Evolutionary conservation across 2,888 invertebrate species (phyloP).

Genomic region (Andrena flavipes): DNA sequence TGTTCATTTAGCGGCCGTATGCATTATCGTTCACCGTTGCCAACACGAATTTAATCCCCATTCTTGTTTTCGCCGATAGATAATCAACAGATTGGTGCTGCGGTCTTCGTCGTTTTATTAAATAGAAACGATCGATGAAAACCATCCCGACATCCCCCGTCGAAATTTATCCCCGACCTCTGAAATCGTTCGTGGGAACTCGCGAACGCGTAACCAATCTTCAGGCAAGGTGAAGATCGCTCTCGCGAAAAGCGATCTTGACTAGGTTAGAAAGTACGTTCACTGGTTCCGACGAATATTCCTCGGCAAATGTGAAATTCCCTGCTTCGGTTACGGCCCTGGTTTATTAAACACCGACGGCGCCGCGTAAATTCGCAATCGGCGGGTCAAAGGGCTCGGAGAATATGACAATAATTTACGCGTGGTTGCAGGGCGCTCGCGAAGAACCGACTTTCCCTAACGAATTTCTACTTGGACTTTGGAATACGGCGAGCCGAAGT

Average conservation of each 20-base stretch:
- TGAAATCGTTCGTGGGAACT: background rate
- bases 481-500: background rate
- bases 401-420: constrained; percentile 10
- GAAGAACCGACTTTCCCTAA: background rate
- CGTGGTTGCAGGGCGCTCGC: background rate
- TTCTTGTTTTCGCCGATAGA: background rate
- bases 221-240: background rate
- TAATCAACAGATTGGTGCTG: background rate
- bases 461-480: background rate
- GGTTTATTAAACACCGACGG: background rate
- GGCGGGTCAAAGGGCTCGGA: background rate
- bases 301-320: background rate
- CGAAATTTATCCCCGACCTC: too few species aligned
- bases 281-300: background rate
- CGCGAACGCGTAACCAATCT: background rate
- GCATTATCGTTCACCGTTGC: background rate
- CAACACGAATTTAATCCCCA: background rate
- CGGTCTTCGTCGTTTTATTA: background rate
- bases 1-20: background rate
- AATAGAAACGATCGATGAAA: background rate
- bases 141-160: too few species aligned
- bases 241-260: background rate
- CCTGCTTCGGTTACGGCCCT: constrained; percentile 4
- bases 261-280: too few species aligned
- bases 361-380: constrained; percentile 3